Percentiles rank a stretch among this genome's conserved stretches.
Conservation (phyloP, 2,113 vertebrate species). For the Alligator sinensis region DNA sequence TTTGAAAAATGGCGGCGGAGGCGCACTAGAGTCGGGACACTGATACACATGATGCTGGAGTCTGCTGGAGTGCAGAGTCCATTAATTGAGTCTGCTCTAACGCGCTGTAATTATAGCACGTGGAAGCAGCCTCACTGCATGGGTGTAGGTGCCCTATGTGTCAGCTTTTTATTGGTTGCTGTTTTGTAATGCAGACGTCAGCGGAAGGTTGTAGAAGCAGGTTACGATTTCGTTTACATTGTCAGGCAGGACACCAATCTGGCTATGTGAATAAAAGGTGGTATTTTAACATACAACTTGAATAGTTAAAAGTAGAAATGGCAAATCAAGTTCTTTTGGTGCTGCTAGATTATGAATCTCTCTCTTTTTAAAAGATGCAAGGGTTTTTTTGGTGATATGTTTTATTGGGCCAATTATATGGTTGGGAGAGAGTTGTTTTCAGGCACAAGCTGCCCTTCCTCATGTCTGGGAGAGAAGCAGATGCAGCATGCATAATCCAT, state of each 20-base stretch:
- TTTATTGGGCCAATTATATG: neutral
- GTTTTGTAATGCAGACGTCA: neutral
- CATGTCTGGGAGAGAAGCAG: too few species aligned
- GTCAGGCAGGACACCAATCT: slow-evolving; percentile 15
- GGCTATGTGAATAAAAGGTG: slow-evolving; percentile 3
- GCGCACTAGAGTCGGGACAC: too few species aligned
- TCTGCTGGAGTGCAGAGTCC: too few species aligned
- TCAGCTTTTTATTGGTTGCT: neutral
- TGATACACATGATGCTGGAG: too few species aligned
- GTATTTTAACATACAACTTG: neutral
- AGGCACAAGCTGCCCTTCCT: too few species aligned
- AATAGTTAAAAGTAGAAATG: neutral
- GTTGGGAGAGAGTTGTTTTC: too few species aligned
- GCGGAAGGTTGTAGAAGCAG: neutral
- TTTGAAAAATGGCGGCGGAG: too few species aligned
- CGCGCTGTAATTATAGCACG: too few species aligned
- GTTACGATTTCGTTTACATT: neutral
- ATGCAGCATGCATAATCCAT: neutral
- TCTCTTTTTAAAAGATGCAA: neutral
- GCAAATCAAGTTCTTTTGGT: neutral
- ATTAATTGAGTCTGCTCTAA: too few species aligned
- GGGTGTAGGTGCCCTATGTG: neutral
- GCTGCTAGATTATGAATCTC: neutral
- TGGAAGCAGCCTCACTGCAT: too few species aligned
- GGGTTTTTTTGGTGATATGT: neutral